Evolutionary conservation across 1,140 invertebrate species (phyloP).

Genomic region (Yoshiicerus persimilis): DNA sequence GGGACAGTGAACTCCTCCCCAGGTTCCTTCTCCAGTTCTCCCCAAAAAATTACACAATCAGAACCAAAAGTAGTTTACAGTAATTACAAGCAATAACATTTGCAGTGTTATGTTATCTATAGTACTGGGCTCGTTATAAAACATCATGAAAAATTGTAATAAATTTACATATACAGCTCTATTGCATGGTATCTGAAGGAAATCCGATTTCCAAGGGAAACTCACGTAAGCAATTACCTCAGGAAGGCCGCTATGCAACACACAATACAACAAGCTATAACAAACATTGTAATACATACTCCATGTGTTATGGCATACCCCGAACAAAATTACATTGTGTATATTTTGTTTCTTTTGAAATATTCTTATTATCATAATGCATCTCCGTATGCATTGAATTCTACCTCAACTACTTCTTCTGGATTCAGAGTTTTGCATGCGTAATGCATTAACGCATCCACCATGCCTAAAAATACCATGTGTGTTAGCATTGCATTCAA

Average conservation of each 20-base stretch:
- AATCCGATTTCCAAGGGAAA: background rate
- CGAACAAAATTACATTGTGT: too few relatives aligned
- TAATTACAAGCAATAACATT: background rate
- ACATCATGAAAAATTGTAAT: background rate
- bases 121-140: background rate
- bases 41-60: background rate
- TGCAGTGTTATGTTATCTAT: background rate
- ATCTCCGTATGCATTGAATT: too few relatives aligned
- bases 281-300: background rate
- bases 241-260: background rate
- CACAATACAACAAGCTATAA: background rate
- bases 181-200: background rate
- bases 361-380: too few relatives aligned
- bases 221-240: background rate
- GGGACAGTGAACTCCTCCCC: constrained; percentile 6
- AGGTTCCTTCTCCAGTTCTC: background rate
- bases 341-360: too few relatives aligned
- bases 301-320: too few relatives aligned
- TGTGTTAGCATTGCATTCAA: too few relatives aligned
- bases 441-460: too few relatives aligned
- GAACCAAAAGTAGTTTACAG: background rate
- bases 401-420: too few relatives aligned
- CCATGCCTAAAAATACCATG: too few relatives aligned
- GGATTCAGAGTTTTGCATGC: too few relatives aligned
- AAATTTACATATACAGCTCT: background rate